Conservation (phyloP, 2,797 vertebrate genomes). For the Agapornis canus region DNA sequence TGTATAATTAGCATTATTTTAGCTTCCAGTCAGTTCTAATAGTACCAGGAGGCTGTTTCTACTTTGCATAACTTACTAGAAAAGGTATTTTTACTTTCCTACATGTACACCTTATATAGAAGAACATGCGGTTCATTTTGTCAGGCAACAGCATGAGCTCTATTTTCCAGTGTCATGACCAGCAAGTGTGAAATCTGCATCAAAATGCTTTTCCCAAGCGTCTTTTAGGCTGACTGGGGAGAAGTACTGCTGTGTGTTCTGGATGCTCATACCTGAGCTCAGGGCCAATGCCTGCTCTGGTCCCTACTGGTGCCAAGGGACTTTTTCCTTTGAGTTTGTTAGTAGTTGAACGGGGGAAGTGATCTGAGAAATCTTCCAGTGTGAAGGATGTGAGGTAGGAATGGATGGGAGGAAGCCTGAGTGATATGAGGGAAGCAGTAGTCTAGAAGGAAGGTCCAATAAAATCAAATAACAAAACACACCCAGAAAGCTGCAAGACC, state of each 20-base stretch:
- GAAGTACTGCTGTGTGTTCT: not conserved
- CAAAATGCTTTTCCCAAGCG: not conserved
- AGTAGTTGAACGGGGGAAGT: not conserved
- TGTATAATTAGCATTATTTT: not conserved
- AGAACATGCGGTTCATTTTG: not conserved
- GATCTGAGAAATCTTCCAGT: not conserved
- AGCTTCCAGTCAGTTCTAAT: not conserved
- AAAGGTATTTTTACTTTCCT: constrained; percentile 25
- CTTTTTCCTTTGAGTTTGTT: not conserved
- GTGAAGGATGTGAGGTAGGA: not conserved
- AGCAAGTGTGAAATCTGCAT: not conserved
- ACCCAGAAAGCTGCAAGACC: not conserved
- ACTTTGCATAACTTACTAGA: not conserved
- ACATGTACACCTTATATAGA: not conserved
- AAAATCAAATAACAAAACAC: not conserved
- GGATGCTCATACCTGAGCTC: not conserved
- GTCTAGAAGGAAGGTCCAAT: not conserved
- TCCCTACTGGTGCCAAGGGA: not conserved
- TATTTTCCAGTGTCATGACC: not conserved
- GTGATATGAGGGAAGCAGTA: not conserved
- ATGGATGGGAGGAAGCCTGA: not conserved
- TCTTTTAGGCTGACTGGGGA: not conserved
- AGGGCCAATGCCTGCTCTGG: not conserved
- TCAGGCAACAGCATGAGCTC: not conserved
- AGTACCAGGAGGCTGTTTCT: not conserved